These are phyloP conservation scores for Polypterus senegalus DNA, from an alignment of 2,113 vertebrate genomes.

Conservation along the genomic window DNA sequence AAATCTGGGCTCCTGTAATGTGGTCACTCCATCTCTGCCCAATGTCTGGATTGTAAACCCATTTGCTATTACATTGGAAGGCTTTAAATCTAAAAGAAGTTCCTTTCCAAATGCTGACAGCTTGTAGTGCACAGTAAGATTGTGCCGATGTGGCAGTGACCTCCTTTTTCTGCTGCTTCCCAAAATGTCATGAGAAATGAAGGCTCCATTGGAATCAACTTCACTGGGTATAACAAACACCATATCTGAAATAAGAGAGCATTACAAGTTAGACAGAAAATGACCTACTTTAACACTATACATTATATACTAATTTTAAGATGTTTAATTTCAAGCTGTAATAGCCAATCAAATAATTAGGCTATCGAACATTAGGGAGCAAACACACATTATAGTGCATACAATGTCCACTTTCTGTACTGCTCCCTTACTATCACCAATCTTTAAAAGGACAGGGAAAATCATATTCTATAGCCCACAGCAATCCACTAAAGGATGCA, in stretches of 20 bases:
- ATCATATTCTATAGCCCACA: too few relatives aligned
- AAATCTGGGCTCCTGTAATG: slow-evolving; percentile 40
- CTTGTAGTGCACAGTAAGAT: slow-evolving; percentile 66
- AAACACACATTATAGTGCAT: too few relatives aligned
- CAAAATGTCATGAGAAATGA: slow-evolving; percentile 72
- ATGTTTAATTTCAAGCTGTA: too few relatives aligned
- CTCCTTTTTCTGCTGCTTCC: slow-evolving; percentile 60
- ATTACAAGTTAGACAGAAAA: neutral
- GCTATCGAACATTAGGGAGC: too few relatives aligned
- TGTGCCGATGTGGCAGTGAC: slow-evolving; percentile 42
- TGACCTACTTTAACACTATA: slow-evolving; percentile 17
- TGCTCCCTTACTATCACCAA: too few relatives aligned
- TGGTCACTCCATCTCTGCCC: slow-evolving; percentile 53
- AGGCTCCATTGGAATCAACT: slow-evolving; percentile 69
- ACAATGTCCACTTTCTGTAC: too few relatives aligned
- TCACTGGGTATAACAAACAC: slow-evolving; percentile 78
- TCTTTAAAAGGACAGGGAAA: too few relatives aligned
- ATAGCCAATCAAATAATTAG: too few relatives aligned
- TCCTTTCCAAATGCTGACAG: slow-evolving; percentile 85
- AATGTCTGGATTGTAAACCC: slow-evolving; percentile 78
- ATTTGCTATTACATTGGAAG: slow-evolving; percentile 64
- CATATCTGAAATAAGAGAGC: slow-evolving; percentile 64
- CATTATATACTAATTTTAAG: too few relatives aligned
- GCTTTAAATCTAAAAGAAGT: slow-evolving; percentile 75
- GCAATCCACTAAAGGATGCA: too few relatives aligned